A percentile compares a stretch with the other conserved stretches of the same genome.
Evolutionary conservation across 2,888 invertebrate genomes (phyloP).

Genomic region (Drosophila mimica): DNA sequence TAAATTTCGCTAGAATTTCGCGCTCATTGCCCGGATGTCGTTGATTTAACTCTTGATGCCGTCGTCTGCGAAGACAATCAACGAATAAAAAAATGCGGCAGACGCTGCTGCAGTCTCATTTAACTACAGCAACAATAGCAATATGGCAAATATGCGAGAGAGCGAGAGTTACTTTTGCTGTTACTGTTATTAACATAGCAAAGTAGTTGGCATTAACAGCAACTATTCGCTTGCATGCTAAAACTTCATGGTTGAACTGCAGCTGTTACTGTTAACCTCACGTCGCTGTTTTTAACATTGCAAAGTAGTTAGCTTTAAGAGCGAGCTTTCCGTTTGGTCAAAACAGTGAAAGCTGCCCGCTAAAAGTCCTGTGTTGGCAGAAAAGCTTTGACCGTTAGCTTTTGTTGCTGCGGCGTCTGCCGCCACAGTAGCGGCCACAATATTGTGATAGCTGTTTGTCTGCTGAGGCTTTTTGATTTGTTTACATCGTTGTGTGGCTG

Average conservation of each 20-base stretch:
- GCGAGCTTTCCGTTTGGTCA: conserved; percentile 16
- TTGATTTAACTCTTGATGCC: conserved; percentile 66
- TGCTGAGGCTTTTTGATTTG: conserved; percentile 49
- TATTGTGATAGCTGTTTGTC: conserved; percentile 21
- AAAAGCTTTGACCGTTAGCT: conserved; percentile 42
- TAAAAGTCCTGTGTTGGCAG: conserved; percentile 37
- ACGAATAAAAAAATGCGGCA: conserved; percentile 40
- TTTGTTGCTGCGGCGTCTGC: conserved; percentile 5
- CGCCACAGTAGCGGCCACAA: conserved; percentile 44
- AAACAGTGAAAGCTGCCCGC: conserved; percentile 25
- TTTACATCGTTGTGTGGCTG: conserved; percentile 49
- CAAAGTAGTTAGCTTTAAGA: conserved; percentile 22
- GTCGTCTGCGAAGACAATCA: conserved; percentile 78
- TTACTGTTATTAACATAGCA: conserved; percentile 25
- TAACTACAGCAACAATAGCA: conserved; percentile 24
- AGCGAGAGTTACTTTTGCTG: conserved; percentile 20
- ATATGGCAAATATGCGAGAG: conserved; percentile 6
- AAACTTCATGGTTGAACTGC: conserved; percentile 7
- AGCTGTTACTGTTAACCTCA: conserved; percentile 20
- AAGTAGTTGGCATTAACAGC: conserved; percentile 9
- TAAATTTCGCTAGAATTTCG: conserved; percentile 52
- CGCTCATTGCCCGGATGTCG: conserved; percentile 72
- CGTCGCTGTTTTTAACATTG: conserved; percentile 22
- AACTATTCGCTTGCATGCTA: conserved; percentile 2
- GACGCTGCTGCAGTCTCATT: conserved; percentile 46